phyloP scores from a whole-genome alignment of 1,140 invertebrate species.

The Cataglyphis hispanica region DNA sequence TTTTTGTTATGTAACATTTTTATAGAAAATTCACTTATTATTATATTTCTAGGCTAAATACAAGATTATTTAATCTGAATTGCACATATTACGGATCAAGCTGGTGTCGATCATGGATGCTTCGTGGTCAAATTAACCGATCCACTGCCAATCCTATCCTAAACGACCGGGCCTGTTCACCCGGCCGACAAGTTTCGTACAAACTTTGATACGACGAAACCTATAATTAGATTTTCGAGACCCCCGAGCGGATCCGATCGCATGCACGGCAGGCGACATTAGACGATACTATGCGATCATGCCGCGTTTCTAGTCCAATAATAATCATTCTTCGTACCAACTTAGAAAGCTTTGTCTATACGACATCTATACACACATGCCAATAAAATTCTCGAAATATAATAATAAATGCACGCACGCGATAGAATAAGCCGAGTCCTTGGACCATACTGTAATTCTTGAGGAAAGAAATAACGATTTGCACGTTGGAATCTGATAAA shows the following conservation, averaged over 20 bases:
- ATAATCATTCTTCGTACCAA: slow-evolving; percentile 32
- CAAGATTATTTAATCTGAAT: background rate
- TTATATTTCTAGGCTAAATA: background rate
- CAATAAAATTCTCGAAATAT: slow-evolving; percentile 31
- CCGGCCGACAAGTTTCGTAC: slow-evolving; percentile 63
- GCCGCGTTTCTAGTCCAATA: slow-evolving; percentile 38
- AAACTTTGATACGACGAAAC: slow-evolving; percentile 64
- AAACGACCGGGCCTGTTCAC: slow-evolving; percentile 54
- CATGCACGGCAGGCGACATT: background rate
- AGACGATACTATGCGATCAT: background rate
- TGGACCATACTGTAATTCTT: background rate
- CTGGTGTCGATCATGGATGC: slow-evolving; percentile 5
- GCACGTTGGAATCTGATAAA: slow-evolving; percentile 8
- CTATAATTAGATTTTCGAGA: slow-evolving; percentile 27
- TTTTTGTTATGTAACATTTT: background rate
- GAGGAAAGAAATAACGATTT: background rate
- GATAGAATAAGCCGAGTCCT: slow-evolving; percentile 9
- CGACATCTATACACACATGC: background rate
- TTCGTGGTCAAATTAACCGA: slow-evolving; percentile 47
- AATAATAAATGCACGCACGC: slow-evolving; percentile 43
- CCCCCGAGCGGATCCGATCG: slow-evolving; percentile 19
- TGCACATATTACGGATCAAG: slow-evolving; percentile 2
- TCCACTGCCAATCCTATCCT: slow-evolving; percentile 69
- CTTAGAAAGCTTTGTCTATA: background rate
- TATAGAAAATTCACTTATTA: background rate